These are phyloP conservation scores for Spea bombifrons DNA, from an alignment of 2,113 vertebrate genomes.

Conservation along the genomic window DNA sequence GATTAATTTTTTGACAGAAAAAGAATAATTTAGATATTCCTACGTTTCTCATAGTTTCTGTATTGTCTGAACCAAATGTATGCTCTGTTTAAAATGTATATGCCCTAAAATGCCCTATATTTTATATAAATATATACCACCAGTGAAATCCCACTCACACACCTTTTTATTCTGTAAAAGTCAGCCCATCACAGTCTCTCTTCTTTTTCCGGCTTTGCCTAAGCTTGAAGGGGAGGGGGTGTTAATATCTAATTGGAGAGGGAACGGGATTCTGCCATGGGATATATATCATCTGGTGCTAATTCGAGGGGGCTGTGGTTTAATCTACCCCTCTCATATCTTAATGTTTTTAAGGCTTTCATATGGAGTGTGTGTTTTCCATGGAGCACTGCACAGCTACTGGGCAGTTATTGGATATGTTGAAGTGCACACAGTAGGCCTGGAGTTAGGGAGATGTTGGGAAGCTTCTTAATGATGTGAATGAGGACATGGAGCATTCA, in stretches of 20 bases:
- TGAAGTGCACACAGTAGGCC: conserved; percentile 4
- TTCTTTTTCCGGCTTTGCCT: conserved; percentile 49
- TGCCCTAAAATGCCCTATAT: background rate
- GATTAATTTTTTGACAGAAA: background rate
- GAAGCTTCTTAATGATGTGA: conserved; percentile 4
- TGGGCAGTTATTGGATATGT: conserved; percentile 25
- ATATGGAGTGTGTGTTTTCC: conserved; percentile 41
- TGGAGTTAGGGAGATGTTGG: background rate
- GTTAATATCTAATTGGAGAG: conserved; percentile 37
- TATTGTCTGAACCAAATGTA: background rate
- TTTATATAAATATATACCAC: no score
- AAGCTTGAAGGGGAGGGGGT: conserved; percentile 42
- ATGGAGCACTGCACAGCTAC: conserved; percentile 44
- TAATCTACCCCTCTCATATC: conserved; percentile 42
- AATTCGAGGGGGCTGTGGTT: conserved; percentile 38
- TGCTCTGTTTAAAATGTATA: conserved; percentile 32
- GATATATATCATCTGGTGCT: conserved; percentile 48
- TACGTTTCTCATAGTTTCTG: conserved; percentile 17
- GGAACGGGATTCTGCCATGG: conserved; percentile 42
- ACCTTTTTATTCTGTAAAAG: background rate
- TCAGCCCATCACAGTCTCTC: conserved; percentile 25
- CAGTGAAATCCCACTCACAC: no score
- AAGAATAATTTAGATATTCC: conserved; percentile 12
- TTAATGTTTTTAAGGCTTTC: conserved; percentile 49
- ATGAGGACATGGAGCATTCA: background rate